phyloP scores from a whole-genome alignment of 1,140 invertebrate genomes.

The Euwallacea fornicatus region DNA sequence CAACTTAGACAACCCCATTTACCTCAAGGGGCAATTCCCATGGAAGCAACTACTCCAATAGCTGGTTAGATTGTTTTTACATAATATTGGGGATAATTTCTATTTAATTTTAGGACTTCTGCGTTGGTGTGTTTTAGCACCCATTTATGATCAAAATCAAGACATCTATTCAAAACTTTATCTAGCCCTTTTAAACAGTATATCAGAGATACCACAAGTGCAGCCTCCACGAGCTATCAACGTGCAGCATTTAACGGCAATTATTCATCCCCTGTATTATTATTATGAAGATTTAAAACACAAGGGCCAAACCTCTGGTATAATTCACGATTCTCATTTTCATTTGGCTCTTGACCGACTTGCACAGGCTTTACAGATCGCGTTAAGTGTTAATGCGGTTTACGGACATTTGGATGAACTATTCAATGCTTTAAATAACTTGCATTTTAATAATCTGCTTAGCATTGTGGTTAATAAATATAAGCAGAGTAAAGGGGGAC shows the following conservation, averaged over 20 bases:
- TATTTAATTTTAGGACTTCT: conserved; percentile 58
- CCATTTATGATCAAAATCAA: conserved; percentile 57
- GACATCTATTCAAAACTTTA: conserved; percentile 65
- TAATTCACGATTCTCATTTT: conserved; percentile 35
- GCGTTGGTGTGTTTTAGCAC: conserved; percentile 69
- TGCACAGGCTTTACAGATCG: conserved; percentile 75
- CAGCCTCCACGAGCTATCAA: conserved; percentile 60
- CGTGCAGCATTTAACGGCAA: conserved; percentile 59
- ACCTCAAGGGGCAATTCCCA: conserved; percentile 75
- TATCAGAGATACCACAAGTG: conserved; percentile 58
- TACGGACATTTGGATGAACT: conserved; percentile 72
- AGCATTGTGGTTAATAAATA: conserved; percentile 62
- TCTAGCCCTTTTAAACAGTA: conserved; percentile 64
- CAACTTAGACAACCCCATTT: conserved; percentile 68
- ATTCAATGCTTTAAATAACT: conserved; percentile 57
- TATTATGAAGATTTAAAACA: conserved; percentile 52
- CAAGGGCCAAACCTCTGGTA: neutral
- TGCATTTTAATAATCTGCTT: conserved; percentile 63
- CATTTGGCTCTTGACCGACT: conserved; percentile 69
- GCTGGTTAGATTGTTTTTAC: conserved; percentile 54
- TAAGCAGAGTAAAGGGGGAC: conserved; percentile 51
- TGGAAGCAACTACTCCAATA: conserved; percentile 79
- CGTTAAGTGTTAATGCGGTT: conserved; percentile 70
- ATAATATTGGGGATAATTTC: neutral
- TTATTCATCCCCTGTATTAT: conserved; percentile 48